phyloP scores from a whole-genome alignment of 2,797 vertebrate species.

The Echiichthys vipera region DNA sequence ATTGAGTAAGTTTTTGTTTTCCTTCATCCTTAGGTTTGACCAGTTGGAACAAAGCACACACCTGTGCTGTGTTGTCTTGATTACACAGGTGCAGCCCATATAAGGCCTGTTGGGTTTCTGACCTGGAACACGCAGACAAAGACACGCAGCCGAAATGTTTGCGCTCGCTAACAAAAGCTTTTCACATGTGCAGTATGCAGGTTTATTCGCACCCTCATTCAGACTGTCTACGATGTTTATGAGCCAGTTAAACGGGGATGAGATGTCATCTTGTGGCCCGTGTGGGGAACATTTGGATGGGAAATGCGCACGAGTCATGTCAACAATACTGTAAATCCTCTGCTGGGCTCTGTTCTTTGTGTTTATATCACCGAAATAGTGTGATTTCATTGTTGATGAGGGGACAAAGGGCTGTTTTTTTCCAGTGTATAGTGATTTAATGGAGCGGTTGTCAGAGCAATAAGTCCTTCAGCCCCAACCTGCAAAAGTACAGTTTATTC shows the following conservation, averaged over 20 bases:
- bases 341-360: no score
- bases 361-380: neutral
- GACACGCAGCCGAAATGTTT: neutral
- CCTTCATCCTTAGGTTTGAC: neutral
- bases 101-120: neutral
- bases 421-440: neutral
- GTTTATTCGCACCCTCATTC: neutral
- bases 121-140: neutral
- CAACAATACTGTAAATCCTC: neutral
- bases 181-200: neutral
- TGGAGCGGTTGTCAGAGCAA: neutral
- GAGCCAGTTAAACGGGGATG: neutral
- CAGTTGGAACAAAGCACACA: neutral
- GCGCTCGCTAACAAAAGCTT: neutral
- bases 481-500: neutral
- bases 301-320: neutral
- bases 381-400: neutral
- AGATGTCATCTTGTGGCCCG: neutral
- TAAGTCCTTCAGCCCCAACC: neutral
- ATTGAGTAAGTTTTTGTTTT: neutral
- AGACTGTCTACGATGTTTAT: neutral
- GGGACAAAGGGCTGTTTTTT: neutral
- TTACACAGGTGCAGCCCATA: conserved; percentile 36
- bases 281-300: neutral
- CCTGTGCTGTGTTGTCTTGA: conserved; percentile 25